Percentiles rank a stretch among this genome's conserved stretches.
Conservation (phyloP, 2,113 vertebrate genomes). For the Dicentrarchus labrax region DNA sequence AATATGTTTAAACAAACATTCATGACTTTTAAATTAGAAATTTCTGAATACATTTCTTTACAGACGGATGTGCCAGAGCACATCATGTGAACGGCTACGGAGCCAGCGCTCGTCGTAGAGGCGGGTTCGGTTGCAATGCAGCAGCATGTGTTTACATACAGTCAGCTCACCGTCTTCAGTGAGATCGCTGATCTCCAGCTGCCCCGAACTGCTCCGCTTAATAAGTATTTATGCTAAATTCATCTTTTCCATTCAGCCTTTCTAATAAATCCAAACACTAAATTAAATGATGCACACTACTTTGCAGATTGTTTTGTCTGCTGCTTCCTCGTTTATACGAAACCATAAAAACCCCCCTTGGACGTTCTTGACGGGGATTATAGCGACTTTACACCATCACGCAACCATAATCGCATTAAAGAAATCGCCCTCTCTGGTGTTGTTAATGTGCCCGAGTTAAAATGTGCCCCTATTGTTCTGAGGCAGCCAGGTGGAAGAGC, state of each 20-base stretch:
- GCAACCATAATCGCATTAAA: constrained; percentile 55
- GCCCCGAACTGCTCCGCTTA: not conserved
- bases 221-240: constrained; percentile 7
- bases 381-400: constrained; percentile 30
- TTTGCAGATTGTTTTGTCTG: constrained; percentile 56
- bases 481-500: constrained; percentile 64
- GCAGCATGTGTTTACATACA: too few species aligned
- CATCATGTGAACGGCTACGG: too few species aligned
- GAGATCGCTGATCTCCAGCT: not conserved
- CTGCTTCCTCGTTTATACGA: constrained; percentile 28
- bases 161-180: too few species aligned
- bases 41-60: too few species aligned
- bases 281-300: constrained; percentile 39
- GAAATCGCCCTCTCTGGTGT: constrained; percentile 41
- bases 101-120: too few species aligned
- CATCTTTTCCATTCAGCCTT: not conserved
- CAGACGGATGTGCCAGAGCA: too few species aligned
- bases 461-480: constrained; percentile 62
- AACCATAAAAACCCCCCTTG: constrained; percentile 21
- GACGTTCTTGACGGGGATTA: constrained; percentile 47
- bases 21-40: too few species aligned
- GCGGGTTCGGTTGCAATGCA: too few species aligned
- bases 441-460: constrained; percentile 42
- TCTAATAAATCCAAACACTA: constrained; percentile 17
- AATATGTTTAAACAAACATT: too few species aligned